Percentiles rank a stretch among this genome's conserved stretches.
phyloP scores from a whole-genome alignment of 2,113 vertebrate genomes.

The Cryptotis parvus region DNA sequence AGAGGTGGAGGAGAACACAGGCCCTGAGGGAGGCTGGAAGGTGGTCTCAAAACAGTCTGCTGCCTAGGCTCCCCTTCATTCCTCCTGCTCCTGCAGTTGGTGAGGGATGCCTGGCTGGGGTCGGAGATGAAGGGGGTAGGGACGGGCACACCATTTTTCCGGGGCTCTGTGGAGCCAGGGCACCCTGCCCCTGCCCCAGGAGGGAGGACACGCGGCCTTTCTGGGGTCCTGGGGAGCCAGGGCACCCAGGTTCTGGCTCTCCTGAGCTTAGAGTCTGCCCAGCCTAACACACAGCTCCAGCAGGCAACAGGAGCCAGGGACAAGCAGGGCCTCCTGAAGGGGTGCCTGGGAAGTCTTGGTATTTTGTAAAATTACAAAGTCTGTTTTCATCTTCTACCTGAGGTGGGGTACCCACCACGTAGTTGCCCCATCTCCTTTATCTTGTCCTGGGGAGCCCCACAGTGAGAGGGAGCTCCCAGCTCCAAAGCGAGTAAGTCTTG shows the following conservation, averaged over 20 bases:
- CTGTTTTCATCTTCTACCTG: not conserved
- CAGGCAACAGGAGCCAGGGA: too few relatives aligned
- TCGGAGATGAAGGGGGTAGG: too few relatives aligned
- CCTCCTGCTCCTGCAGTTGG: too few relatives aligned
- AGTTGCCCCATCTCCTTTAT: not conserved
- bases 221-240: not conserved
- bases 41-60: not conserved
- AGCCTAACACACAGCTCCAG: not conserved
- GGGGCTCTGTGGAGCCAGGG: not conserved
- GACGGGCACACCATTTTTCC: too few relatives aligned
- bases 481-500: not conserved
- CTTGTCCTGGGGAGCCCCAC: not conserved
- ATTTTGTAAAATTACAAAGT: too few relatives aligned
- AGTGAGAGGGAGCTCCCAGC: not conserved
- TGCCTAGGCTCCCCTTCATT: not conserved
- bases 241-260: not conserved
- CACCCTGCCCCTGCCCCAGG: not conserved
- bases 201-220: too few relatives aligned
- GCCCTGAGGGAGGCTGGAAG: not conserved
- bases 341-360: not conserved
- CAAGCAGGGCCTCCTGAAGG: not conserved
- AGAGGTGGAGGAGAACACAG: constrained; percentile 13
- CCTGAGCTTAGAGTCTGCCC: not conserved
- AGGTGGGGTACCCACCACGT: too few relatives aligned
- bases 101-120: too few relatives aligned